These are phyloP conservation scores for Nyctereutes procyonoides DNA, from an alignment of 2,113 vertebrate species.

Conservation along the genomic window DNA sequence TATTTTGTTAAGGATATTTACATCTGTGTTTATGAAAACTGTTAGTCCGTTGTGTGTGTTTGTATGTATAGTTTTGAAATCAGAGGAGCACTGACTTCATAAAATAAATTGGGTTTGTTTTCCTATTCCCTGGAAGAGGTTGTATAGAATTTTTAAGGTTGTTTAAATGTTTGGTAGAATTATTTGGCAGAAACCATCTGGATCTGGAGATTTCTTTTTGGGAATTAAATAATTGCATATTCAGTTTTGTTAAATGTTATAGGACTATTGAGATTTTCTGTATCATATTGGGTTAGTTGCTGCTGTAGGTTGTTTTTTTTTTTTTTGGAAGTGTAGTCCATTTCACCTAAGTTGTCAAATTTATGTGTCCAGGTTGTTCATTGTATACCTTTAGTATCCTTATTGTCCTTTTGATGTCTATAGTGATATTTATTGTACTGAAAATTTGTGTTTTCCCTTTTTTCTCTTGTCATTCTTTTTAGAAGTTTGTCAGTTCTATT, in stretches of 20 bases:
- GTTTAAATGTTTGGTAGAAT: not conserved
- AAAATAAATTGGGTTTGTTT: not conserved
- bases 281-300: not conserved
- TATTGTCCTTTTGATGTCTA: not conserved
- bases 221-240: not conserved
- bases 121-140: not conserved
- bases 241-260: not conserved
- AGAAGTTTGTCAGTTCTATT: not conserved
- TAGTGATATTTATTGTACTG: not conserved
- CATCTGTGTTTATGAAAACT: not conserved
- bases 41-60: not conserved
- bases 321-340: not conserved
- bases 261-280: not conserved
- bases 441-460: not conserved
- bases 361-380: not conserved
- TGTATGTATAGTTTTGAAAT: not conserved
- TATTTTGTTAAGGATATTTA: slow-evolving; percentile 7
- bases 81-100: not conserved
- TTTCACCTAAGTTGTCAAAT: not conserved
- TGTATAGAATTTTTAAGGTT: not conserved
- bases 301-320: not conserved
- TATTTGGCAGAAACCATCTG: not conserved
- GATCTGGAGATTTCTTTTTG: not conserved
- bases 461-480: not conserved
- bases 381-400: not conserved